Evolutionary conservation across 2,888 invertebrate species (phyloP).

Genomic region (Gasteruption jaculator): DNA sequence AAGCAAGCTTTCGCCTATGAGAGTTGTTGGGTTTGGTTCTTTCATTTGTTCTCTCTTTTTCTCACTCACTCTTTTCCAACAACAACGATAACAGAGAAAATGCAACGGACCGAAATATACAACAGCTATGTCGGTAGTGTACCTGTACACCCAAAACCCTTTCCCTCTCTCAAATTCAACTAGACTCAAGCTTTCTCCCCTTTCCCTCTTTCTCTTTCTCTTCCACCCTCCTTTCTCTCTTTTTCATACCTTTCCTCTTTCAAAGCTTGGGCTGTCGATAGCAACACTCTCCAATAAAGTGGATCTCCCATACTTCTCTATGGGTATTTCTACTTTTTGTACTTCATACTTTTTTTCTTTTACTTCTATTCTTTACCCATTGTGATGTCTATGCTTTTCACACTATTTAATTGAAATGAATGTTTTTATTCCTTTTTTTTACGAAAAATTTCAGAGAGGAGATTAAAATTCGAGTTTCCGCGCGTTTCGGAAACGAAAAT

Average conservation of each 20-base stretch:
- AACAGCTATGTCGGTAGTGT: too few species aligned
- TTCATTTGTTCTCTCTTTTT: slow-evolving; percentile 1
- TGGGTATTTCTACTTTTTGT: slow-evolving; percentile 9
- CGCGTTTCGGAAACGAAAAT: too few species aligned
- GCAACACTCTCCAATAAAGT: slow-evolving; percentile 48
- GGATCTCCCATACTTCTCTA: slow-evolving; percentile 30
- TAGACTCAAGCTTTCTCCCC: background rate
- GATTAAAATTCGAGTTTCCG: too few species aligned
- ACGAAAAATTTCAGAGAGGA: too few species aligned
- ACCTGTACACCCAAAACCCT: slow-evolving; percentile 17
- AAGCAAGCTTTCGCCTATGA: slow-evolving; percentile 7
- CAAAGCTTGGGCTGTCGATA: slow-evolving; percentile 47
- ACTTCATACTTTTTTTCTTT: slow-evolving; percentile 13
- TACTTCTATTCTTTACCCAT: slow-evolving; percentile 14
- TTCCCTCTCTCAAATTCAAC: slow-evolving; percentile 20
- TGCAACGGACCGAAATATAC: slow-evolving; percentile 44
- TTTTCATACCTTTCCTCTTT: slow-evolving; percentile 28
- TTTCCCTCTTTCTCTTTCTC: too few species aligned
- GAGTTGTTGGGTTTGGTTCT: slow-evolving; percentile 1
- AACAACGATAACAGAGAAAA: slow-evolving; percentile 48
- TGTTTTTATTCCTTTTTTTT: too few species aligned
- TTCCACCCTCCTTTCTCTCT: slow-evolving; percentile 24
- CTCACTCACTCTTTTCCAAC: slow-evolving; percentile 24
- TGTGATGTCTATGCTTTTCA: slow-evolving; percentile 10
- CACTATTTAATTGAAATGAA: background rate